Base-by-base conservation (phyloP, 2,113 vertebrate genomes). In the Chlorodrepanis virens region DNA sequence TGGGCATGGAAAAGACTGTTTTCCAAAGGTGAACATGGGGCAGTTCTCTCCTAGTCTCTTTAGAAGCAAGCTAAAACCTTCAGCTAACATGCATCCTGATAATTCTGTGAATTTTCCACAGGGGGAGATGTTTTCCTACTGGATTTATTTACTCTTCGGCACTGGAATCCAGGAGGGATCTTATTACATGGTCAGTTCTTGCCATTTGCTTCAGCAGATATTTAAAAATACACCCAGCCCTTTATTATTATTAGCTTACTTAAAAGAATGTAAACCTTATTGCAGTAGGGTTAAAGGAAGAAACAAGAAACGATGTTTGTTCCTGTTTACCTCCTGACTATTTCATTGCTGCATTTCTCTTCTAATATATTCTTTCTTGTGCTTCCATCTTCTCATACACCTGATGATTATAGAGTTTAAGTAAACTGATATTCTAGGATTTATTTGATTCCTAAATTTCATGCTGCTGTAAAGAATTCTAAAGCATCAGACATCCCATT, bases 121-220 rank as follows among this genome's bases (percentile, higher is more conserved):
- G 91, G 75, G 91, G 93, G 64, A 94, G 90, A 86, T 78, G 83
- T 95, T 91, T 72, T 94, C 88, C 39, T 47, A 33, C 21, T 53
- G 5, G 37, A 78, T 56, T 56, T 17, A 47, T 68, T 86, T 76
- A 49, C 28, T 88, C 29, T 65, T 88, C 83, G 57, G 47, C 52
- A 63, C 31, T 63, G 44, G 42, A 78, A 68, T 63, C 79, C 84
- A 78, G 47, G 65, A 63, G 40, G 53, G 22, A 53, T 59, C 53
- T 53, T 82, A 67, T 49, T 42, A 60, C 29, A 14, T 8, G 59
- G 77, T 77, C 49, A 81, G n/a, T 83, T 87, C 83, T 95, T 47
- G 59, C 50, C 37, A 71, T 53, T 92, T 77, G 64, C 88, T 87
- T 78, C 54, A 42, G 40, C 33, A 76, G 29, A 21, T 47, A 53